Base-by-base conservation (phyloP, 2,888 invertebrate genomes). In the Margaritifera margaritifera region DNA sequence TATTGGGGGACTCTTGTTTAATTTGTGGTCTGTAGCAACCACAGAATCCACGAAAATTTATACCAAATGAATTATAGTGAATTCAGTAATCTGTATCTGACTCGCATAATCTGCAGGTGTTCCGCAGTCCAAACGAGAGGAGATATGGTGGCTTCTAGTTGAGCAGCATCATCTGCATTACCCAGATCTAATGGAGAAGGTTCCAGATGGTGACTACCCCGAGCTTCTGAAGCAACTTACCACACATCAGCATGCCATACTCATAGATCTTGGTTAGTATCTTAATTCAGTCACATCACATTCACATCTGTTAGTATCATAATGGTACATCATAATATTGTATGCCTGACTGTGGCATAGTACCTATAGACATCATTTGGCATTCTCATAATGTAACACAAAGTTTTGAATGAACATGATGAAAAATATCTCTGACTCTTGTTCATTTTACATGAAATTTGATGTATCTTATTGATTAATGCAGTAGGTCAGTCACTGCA, bases 241-340 rank as follows among this genome's bases (percentile, higher is more conserved):
- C 0, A 95, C 96, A 31, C 96, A 98, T 85, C 98, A 98, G 87
- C 98, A 98, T 89, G 96, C 97, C 1, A 99, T 98, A 82, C 93
- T 98, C 59, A 98, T 98, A 66, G 98, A 98, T 90, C 91, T 98
- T 75, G 97, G 95, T 92, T 85, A 90, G 90, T 74, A 51, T 20
- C 27, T 50, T 59, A 51, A 8, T n/a, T 22, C 22, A 24, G 22
- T 20, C 15, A 24, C 8, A 20, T 22, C 15, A 1, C 22, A 22
- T 1, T n/a, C 20, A 55, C 55, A 19, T n/a, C 55, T 24, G 24
- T n/a, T 55, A 2, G 11, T 42, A 42, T 42, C 42, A 11, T 42
- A 11, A 42, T 31, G 31, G 8, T 42, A 42, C 42, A 42, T 42
- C 42, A 8, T 31, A 0, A 31, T 31, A 31, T 31, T 31, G 31